Evolutionary conservation across 2,113 vertebrate genomes (phyloP), one percentile per base, ranked within the genome.

Genomic region (Neolamprologus kungweensis): DNA sequence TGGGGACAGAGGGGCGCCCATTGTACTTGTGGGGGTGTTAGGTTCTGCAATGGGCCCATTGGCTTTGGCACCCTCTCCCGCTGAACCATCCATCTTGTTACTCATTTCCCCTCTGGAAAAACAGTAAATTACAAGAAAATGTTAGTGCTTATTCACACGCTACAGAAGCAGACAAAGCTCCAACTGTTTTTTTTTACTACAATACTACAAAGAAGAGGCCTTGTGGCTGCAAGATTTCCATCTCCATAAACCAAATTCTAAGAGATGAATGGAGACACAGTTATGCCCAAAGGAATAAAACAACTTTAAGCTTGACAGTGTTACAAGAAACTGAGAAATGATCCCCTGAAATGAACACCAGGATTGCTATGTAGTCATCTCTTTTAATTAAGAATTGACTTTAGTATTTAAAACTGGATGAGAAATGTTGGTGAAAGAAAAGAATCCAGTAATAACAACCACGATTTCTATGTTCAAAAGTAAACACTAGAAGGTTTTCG

Each of bases 31-130:
- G 5, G 88, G 79, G 78, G 7, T 31, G 80, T 31, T 19, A 51
- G 86, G 78, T 11, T 53, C 45, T 2, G 37, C 3, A 17, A 80
- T 13, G 21, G 91, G 93, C 28, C 95, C 94, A 2, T 94, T 92
- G 16, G 78, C 73, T 85, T 42, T 51, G 17, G 5, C n/a, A 7
- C 37, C 86, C 3, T 63, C 40, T 55, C 84, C 92, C 3, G 73
- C 42, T 13, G 90, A 85, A 54, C 90, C 81, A 17, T 89, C 85
- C 93, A 90, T 93, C 37, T 35, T 91, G 51, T 90, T 63, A 40
- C 89, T 95, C 92, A 96, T 93, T 89, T 93, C 81, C 78, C 45
- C 37, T 40, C 91, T 94, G 90, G 50, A 80, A 78, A 85, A 53
- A 86, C 17, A 83, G 42, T 79, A 6, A 80, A 13, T 58, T 9